phyloP scores from a whole-genome alignment of 2,888 invertebrate species.

The Hypolimnas misippus region DNA sequence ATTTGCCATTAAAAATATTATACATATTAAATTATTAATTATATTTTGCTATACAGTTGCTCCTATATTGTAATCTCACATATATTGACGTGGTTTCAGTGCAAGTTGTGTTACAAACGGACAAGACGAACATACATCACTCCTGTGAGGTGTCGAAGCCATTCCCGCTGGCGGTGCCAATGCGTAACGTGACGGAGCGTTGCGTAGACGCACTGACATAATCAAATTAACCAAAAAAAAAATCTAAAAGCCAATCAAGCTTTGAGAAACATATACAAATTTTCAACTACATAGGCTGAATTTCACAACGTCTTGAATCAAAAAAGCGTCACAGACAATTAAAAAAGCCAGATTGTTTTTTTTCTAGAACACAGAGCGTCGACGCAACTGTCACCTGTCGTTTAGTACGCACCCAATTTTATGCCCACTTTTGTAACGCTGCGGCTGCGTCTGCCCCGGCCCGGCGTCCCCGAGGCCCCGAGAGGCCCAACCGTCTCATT shows the following conservation, averaged over 20 bases:
- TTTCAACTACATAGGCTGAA: constrained; percentile 7
- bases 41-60: not conserved
- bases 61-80: constrained; percentile 4
- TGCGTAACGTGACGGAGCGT: constrained; percentile 75
- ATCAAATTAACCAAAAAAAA: constrained; percentile 41
- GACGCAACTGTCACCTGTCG: constrained; percentile 70
- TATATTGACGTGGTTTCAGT: constrained; percentile 44
- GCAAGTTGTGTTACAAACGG: constrained; percentile 65
- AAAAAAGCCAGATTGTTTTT: constrained; percentile 27
- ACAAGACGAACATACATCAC: constrained; percentile 57
- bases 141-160: constrained; percentile 70
- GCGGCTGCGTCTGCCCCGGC: constrained; percentile 74
- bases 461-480: constrained; percentile 59
- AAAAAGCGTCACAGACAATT: constrained; percentile 33
- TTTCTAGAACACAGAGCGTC: constrained; percentile 71
- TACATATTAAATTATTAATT: not conserved
- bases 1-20: not conserved
- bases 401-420: constrained; percentile 81
- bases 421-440: constrained; percentile 82
- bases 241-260: constrained; percentile 44
- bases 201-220: constrained; percentile 78
- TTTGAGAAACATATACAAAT: constrained; percentile 16
- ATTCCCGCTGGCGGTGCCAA: constrained; percentile 76
- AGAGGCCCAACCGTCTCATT: constrained; percentile 45
- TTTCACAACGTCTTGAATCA: not conserved